Evolutionary conservation across 2,888 invertebrate genomes (phyloP), one percentile per base, ranked within the genome.

Genomic region (Drosophila siamana): DNA sequence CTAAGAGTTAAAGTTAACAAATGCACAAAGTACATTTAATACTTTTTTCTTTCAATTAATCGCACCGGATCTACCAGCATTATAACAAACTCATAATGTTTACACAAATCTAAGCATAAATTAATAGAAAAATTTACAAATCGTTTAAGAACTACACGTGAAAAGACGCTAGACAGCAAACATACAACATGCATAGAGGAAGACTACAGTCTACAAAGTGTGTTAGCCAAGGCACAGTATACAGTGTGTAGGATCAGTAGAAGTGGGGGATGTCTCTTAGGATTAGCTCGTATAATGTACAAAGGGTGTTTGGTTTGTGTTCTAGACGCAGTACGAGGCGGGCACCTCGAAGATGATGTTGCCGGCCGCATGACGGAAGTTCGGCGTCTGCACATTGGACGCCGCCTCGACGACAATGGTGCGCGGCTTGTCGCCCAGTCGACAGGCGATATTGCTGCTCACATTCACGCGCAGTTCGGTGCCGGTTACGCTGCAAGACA

Each of bases 371-470:
- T 91, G 84, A 72, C 91, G 87, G 74, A 92, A 92, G 65, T 75
- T 89, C 7, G 92, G 91, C 65, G 78, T 89, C 59, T 92, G 91
- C 19, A 92, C 90, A 57, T 91, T 90, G 28, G 90, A 65, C 11
- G 81, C 90, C 51, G 90, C 92, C 80, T 92, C 92, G 47, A 92
- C 84, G 24, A 88, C 80, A 69, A 92, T 91, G 33, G 89, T 89
- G 61, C 91, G 90, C n/a, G 95, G 93, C 92, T 97, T 98, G 78
- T 96, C 96, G 50, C 97, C 98, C 73, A 98, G 93, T 89, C 95
- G 96, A 91, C 98, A 98, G 77, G 95, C 94, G 66, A 98, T 95
- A 2, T 95, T 95, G 68, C 95, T 95, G 38, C 95, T 95, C 19
- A 95, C 95, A 86, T 94, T 94, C 2, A 97, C 96, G 19, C 94